Evolutionary conservation across 1,140 invertebrate species (phyloP).

Genomic region (Leptopilina clavipes): DNA sequence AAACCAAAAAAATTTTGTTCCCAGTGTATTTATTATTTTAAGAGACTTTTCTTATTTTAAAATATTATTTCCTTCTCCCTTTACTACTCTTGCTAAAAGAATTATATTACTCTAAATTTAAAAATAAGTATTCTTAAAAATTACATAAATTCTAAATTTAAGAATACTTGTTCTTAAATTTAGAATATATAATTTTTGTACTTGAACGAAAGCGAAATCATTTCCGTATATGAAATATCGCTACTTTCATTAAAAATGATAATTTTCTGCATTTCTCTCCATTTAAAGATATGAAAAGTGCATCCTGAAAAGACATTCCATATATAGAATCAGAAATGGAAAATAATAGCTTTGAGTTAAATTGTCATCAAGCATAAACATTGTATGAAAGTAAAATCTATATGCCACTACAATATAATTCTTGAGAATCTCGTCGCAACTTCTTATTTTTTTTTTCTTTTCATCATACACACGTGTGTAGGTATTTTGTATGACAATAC

Average conservation of each 20-base stretch:
- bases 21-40: too few relatives aligned
- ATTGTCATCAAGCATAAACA: slow-evolving; percentile 20
- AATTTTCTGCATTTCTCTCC: slow-evolving; percentile 4
- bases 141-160: too few relatives aligned
- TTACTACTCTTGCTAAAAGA: too few relatives aligned
- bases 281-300: slow-evolving; percentile 24
- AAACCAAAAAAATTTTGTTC: too few relatives aligned
- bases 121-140: too few relatives aligned
- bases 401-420: not conserved
- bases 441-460: not conserved
- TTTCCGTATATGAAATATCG: not conserved
- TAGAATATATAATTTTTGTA: too few relatives aligned
- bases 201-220: not conserved
- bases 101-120: too few relatives aligned
- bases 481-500: not conserved
- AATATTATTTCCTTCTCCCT: too few relatives aligned
- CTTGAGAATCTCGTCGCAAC: not conserved
- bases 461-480: not conserved
- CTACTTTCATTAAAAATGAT: not conserved
- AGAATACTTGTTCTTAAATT: too few relatives aligned
- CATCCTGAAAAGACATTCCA: slow-evolving; percentile 1
- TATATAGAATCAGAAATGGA: not conserved
- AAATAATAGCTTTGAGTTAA: slow-evolving; percentile 12
- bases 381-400: slow-evolving; percentile 31
- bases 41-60: too few relatives aligned